Evolutionary conservation across 2,113 vertebrate species (phyloP), one percentile per base, ranked within the genome.

Genomic region (Columba janthina): DNA sequence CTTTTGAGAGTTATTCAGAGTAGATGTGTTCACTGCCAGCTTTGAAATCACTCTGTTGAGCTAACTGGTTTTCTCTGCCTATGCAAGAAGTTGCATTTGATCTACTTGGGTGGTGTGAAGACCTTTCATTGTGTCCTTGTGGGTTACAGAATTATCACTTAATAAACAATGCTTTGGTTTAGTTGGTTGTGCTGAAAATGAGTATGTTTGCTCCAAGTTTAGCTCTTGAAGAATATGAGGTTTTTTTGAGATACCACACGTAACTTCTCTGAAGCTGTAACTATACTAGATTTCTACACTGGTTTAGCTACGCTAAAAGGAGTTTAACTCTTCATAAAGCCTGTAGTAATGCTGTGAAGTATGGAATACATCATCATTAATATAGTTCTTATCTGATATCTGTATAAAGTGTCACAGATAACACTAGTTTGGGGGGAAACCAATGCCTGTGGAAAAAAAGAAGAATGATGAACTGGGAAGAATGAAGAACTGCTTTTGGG

Each of bases 191-290:
- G 58, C 36, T 79, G 64, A 67, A 76, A 77, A 36, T 38, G 83
- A 91, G 79, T 4, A 19, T 0, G 2, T 61, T 88, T 69, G 31
- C 64, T 70, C 32, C 28, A 51, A 66, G 19, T 28, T 67, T 53
- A 32, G 46, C 46, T 62, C 28, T 31, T 42, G 69, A 48, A 69
- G 40, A 78, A 62, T 3, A 15, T 57, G 40, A 13, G 5, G 0
- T 8, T 86, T 88, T 66, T 82, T 53, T 73, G 44, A 84, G 80
- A 29, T 70, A 38, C 5, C 34, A 62, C 25, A 32, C 0, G 0
- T 61, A 81, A 87, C 50, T 85, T 73, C 50, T 76, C 53, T 88
- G 61, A 88, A 46, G 60, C 83, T 94, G 71, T 89, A 78, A 82
- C 73, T 64, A 36, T 46, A 76, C 62, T 51, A 83, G 42, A 62